Percentiles rank a stretch among this genome's conserved stretches.
Evolutionary conservation across 1,140 invertebrate genomes (phyloP).

Genomic region (Drosophila neocordata): DNA sequence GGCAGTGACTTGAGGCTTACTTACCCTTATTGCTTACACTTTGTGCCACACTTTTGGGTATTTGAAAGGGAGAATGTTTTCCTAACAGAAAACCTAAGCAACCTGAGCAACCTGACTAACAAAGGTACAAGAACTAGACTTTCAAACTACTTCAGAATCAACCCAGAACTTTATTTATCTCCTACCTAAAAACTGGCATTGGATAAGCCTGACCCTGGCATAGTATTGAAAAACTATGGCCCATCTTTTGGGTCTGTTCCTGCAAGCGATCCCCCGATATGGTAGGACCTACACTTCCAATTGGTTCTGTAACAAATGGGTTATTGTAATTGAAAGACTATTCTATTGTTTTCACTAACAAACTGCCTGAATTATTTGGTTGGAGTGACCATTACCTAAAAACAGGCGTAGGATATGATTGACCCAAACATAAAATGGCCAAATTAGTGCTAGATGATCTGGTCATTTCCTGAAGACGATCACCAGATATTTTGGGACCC

Average conservation of each 20-base stretch:
- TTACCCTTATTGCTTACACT: conserved; percentile 57
- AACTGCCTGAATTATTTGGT: conserved; percentile 14
- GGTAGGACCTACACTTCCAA: conserved; percentile 87
- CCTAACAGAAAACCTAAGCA: conserved; percentile 37
- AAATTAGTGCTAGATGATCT: conserved; percentile 69
- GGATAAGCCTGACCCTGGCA: conserved; percentile 86
- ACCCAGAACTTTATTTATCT: too few relatives aligned
- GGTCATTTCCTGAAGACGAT: conserved; percentile 78
- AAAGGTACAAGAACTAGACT: background rate
- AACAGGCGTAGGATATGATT: conserved; percentile 84
- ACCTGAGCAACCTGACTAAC: conserved; percentile 87
- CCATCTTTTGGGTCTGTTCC: conserved; percentile 81
- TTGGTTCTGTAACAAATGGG: conserved; percentile 84
- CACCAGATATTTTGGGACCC: conserved; percentile 84
- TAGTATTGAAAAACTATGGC: conserved; percentile 84
- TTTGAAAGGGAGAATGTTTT: background rate
- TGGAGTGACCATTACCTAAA: conserved; percentile 83
- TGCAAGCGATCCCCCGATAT: conserved; percentile 85
- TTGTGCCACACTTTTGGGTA: conserved; percentile 42
- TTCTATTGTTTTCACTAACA: background rate
- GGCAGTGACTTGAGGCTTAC: conserved; percentile 18
- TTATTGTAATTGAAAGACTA: background rate
- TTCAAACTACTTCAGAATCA: conserved; percentile 1
- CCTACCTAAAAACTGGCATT: conserved; percentile 86
- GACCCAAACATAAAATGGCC: conserved; percentile 85